Evolutionary conservation across 37 sponge, comb jelly and placozoan genomes (phyloP), one percentile per base, ranked within the genome.

Genomic region (Oopsacas minuta): DNA sequence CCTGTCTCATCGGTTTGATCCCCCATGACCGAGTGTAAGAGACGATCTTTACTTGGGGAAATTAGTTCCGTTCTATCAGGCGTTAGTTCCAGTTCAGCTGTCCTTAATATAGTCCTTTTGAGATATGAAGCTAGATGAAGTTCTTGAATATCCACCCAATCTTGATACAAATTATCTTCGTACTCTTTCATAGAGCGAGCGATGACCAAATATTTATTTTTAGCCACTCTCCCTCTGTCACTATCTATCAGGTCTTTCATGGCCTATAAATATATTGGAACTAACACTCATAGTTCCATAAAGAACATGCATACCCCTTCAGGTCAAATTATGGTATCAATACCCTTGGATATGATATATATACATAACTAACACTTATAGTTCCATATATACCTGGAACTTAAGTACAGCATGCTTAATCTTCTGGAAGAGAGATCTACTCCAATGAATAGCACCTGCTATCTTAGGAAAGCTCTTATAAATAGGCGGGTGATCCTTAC

Each of bases 391-490:
- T 61, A 61, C 75, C 87, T 94, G 92, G 83, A 99, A 93, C 52
- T 92, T 86, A 53, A 99, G 88, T 12, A 99, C 94, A 0, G 96
- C 92, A 37, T 91, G 90, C 86, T 99, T 99, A 86, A 96, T 99
- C 42, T 95, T 84, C 83, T 92, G 87, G 84, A 99, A 99, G 37
- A 99, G 97, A 22, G 96, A 93, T 7, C 92, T 53, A 17, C 90
- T 90, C 99, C 99, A 99, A 52, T 84, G 87, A 82, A 99, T 99
- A 53, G 96, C 90, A 36, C 96, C 96, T n/a, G 99, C 99, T 32
- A 94, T 93, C 23, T 92, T 94, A 20, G 99, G 96, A 82, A 94
- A 93, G 82, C 90, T 94, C 90, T 91, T 91, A 39, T 90, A 88
- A 51, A 95, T 87, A 5, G 96, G 96, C 36, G 99, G 99, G 75